Base-by-base conservation (phyloP, 2,797 vertebrate genomes). In the Morus bassanus region DNA sequence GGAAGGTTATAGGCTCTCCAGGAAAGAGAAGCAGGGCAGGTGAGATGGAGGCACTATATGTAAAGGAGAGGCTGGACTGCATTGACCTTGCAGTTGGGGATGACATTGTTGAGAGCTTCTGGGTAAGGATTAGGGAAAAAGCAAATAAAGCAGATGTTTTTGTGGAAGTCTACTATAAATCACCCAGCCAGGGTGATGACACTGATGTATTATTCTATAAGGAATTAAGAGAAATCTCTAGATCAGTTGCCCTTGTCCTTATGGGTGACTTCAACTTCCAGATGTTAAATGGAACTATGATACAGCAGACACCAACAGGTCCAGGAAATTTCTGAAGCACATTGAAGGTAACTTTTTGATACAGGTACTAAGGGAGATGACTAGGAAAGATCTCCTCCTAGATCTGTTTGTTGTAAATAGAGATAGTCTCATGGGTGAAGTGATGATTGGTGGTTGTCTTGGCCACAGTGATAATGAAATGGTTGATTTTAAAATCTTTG, bases 1-100 rank as follows among this genome's bases (percentile, higher is more conserved):
- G 16, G 39, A 61, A 80, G 8, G 8, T 28, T 79, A 54, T 1
- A 54, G 6, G 17, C 4, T 17, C 5, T 78, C 56, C 48, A 63
- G n/a, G 39, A 60, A 23, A 28, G 11, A 51, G 15, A 39, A 48
- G 39, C 18, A 57, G 16, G 16, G 18, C 59, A 77, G 23, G 45
- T 2, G 4, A 67, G 45, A 25, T 13, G 15, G 23, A 83, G 21
- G 15, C 1, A 1, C 4, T 59, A 7, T 10, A 8, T 16, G 0
- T 37, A 21, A 63, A 15, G 21, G 13, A 41, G 19, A 7, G 22
- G 6, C 13, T 70, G 53, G 25, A 22, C 18, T 75, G 5, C 9
- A 7, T 10, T 59, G 17, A 4, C 27, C 17, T 54, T 5, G 0
- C 50, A 54, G 35, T 39, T 39, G 56, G 13, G 59, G 37, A 14